Percentiles rank a stretch among this genome's conserved stretches.
Evolutionary conservation across 2,797 vertebrate genomes (phyloP).

Genomic region (Cryptoblepharus egeriae): DNA sequence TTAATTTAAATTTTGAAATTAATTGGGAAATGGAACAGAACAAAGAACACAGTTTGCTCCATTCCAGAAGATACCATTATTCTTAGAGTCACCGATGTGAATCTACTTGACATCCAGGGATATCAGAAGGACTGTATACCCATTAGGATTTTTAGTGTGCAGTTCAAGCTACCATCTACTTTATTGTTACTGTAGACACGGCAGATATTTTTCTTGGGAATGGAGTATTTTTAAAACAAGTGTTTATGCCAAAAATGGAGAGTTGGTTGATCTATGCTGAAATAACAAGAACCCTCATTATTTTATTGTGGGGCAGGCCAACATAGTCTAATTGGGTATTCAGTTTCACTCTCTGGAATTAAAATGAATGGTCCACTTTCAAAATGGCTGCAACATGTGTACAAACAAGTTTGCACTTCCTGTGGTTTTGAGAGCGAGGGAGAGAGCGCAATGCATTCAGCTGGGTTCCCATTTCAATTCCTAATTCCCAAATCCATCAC

Average conservation of each 20-base stretch:
- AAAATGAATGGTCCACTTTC: background rate
- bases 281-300: background rate
- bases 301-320: background rate
- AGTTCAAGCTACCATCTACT: slow-evolving; percentile 1
- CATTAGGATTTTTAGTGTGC: background rate
- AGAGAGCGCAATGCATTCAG: background rate
- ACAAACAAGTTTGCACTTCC: background rate
- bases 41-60: background rate
- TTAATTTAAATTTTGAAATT: background rate
- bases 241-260: background rate
- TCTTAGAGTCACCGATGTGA: background rate
- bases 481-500: background rate
- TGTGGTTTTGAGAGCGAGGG: background rate
- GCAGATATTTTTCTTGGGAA: slow-evolving; percentile 1
- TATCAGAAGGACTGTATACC: background rate
- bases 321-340: background rate
- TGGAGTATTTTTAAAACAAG: background rate
- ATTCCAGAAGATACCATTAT: background rate
- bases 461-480: background rate
- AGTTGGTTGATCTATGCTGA: background rate
- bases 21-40: background rate
- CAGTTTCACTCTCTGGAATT: no score
- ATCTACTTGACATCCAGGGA: slow-evolving; percentile 1
- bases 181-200: background rate
- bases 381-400: background rate